Conservation (phyloP, 1,140 invertebrate genomes). For the Stegodyphus mimosarum region DNA sequence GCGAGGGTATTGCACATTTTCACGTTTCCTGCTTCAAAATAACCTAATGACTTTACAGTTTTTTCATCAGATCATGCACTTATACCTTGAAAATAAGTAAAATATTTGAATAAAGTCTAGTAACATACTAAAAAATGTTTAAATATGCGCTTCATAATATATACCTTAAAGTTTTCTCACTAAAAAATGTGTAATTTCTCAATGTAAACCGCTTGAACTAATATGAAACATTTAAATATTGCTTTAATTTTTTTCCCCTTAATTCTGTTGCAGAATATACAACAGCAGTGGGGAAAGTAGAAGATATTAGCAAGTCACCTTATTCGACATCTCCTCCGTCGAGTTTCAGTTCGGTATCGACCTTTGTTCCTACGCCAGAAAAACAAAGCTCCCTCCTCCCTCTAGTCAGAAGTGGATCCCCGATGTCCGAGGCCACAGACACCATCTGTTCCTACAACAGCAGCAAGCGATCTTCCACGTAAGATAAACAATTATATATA, state of each 20-base stretch:
- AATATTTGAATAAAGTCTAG: no score
- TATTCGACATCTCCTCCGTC: conserved; percentile 47
- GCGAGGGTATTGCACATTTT: no score
- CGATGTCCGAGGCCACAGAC: conserved; percentile 53
- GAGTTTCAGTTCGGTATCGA: conserved; percentile 53
- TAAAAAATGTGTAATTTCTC: no score
- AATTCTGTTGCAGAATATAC: conserved; percentile 31
- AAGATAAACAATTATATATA: background rate
- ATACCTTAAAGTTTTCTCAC: no score
- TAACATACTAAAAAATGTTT: no score
- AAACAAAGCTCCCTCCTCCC: conserved; percentile 30
- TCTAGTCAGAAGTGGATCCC: conserved; percentile 54
- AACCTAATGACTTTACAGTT: no score
- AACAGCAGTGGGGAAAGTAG: conserved; percentile 33
- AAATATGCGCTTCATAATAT: no score
- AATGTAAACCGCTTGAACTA: no score
- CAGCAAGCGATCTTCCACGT: conserved; percentile 59
- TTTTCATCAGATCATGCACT: no score
- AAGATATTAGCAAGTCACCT: conserved; percentile 43
- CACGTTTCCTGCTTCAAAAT: no score
- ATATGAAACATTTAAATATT: no score
- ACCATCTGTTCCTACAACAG: conserved; percentile 54
- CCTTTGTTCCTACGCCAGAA: conserved; percentile 53
- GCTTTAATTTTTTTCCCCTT: background rate
- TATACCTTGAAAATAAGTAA: no score